phyloP scores from a whole-genome alignment of 2,113 vertebrate genomes.

The Pavo muticus region DNA sequence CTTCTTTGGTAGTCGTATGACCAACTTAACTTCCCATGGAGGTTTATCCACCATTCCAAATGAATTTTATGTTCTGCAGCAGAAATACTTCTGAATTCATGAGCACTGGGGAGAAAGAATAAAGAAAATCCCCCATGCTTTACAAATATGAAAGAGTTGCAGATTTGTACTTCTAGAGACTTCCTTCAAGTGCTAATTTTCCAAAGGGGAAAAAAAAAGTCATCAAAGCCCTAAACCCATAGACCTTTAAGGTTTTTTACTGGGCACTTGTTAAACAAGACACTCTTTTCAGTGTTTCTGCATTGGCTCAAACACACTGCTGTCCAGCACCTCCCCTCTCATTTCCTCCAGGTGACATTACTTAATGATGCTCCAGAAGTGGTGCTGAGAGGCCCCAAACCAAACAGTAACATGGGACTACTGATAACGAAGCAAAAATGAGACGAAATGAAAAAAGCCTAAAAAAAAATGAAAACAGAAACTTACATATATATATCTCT shows the following conservation, averaged over 20 bases:
- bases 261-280: not conserved
- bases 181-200: not conserved
- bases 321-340: not conserved
- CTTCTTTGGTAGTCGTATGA: not conserved
- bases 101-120: not conserved
- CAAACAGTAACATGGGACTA: not conserved
- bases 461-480: not conserved
- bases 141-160: not conserved
- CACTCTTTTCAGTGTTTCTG: not conserved
- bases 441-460: not conserved
- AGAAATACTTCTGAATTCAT: not conserved
- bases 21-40: not conserved
- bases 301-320: rapidly evolving
- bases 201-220: not conserved
- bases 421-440: not conserved
- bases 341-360: not conserved
- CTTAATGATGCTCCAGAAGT: not conserved
- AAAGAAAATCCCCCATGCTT: not conserved
- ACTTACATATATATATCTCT: not conserved
- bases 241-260: not conserved
- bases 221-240: not conserved
- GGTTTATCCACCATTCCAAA: not conserved
- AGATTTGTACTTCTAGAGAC: not conserved
- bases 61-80: not conserved
- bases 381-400: not conserved